Evolutionary conservation across 2,888 invertebrate species (phyloP).

Genomic region (Chrysodeixis includens): DNA sequence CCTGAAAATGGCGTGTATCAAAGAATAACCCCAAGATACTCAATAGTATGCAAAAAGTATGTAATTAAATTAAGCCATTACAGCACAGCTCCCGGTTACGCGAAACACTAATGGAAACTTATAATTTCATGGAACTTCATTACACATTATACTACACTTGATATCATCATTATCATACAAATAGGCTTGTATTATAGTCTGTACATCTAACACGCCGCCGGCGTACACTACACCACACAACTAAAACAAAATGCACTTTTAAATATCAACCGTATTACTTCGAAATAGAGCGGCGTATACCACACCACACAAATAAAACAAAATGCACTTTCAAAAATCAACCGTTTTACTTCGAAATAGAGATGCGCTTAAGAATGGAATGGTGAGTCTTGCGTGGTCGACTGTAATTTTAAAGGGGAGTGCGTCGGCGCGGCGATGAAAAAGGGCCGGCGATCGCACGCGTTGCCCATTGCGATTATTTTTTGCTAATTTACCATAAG

Average conservation of each 20-base stretch:
- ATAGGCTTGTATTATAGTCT: conserved; percentile 36
- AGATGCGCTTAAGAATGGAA: background rate
- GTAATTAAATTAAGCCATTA: background rate
- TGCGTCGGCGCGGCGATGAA: conserved; percentile 52
- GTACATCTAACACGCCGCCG: conserved; percentile 52
- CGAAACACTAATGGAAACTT: background rate
- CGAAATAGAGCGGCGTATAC: background rate
- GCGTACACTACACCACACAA: background rate
- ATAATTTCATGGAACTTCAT: background rate
- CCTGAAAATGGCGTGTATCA: background rate
- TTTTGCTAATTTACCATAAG: conserved; percentile 83
- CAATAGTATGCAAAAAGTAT: background rate
- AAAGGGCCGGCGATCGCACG: conserved; percentile 56
- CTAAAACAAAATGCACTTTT: background rate
- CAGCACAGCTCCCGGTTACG: background rate
- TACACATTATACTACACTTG: conserved; percentile 32
- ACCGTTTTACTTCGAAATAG: background rate
- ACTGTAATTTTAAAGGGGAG: conserved; percentile 45
- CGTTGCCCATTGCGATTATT: conserved; percentile 70
- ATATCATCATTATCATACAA: conserved; percentile 34
- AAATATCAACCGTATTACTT: background rate
- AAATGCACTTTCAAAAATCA: background rate
- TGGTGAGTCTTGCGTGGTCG: background rate
- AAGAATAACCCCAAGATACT: background rate
- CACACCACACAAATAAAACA: background rate